Base-by-base conservation (phyloP, 2,888 invertebrate species). In the Galerucella calmariensis region DNA sequence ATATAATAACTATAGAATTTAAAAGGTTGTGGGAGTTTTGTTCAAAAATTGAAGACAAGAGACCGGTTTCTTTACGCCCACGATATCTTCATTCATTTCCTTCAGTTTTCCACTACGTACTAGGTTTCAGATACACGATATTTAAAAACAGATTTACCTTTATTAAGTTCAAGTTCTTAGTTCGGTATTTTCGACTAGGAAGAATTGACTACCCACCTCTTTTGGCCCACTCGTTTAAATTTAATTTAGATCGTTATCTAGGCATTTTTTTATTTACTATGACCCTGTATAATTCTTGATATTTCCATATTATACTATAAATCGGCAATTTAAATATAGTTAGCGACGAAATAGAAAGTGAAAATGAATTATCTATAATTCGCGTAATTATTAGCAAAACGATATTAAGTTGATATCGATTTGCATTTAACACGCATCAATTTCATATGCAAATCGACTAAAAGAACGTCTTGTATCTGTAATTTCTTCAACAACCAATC, bases 21-120 rank as follows among this genome's bases (percentile, higher is more conserved):
- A 56, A 56, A 56, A 20, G 20, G 56, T 3, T 0, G 62, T 62
- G n/a, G 62, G 62, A 41, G 63, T 65, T 35, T 61, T 65, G 12
- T 70, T 70, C 35, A 65, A 56, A 70, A 56, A 35, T 41, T 44
- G 63, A 63, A 41, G 16, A 63, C 61, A 27, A 27, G 24, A 27
- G 12, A 41, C 74, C 76, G 74, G 76, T 76, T 76, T 76, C 58
- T 76, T 72, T 41, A 74, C 76, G 74, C 76, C 76, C 58, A 76
- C 76, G 24, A 72, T 58, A 5, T 71, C 68, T 56, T 53, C 71
- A 53, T 63, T 58, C 27, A 56, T 63, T 73, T 61, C 44, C 56
- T 58, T 35, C 62, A 20, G 20, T 63, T 41, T 67, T 51, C 16
- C 67, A 51, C 11, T n/a, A 14, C 16, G 35, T 20, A 35, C 6